phyloP scores from a whole-genome alignment of 2,113 vertebrate species.

The Phocoena phocoena region DNA sequence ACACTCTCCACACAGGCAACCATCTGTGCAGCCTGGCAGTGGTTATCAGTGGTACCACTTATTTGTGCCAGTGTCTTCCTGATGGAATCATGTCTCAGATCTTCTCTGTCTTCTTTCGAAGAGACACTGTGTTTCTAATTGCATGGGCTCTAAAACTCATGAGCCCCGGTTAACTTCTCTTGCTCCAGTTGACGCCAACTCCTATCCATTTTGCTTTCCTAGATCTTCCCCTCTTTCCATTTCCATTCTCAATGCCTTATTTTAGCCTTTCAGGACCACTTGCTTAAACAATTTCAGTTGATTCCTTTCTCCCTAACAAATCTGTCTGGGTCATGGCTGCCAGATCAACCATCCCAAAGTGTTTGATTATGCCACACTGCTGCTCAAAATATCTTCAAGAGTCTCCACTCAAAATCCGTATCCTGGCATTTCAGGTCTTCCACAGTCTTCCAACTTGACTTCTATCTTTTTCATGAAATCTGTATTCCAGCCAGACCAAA shows the following conservation, averaged over 20 bases:
- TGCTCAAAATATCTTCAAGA: neutral
- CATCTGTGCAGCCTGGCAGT: neutral
- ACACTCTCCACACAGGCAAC: neutral
- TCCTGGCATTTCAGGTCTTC: neutral
- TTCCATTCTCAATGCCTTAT: neutral
- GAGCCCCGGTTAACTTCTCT: neutral
- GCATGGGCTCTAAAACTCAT: neutral
- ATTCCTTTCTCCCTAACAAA: neutral
- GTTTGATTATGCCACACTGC: neutral
- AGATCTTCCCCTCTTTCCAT: neutral
- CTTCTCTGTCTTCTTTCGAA: neutral
- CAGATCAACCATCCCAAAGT: neutral
- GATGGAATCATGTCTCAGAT: neutral
- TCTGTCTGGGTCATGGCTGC: neutral
- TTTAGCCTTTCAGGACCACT: neutral
- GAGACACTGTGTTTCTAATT: neutral
- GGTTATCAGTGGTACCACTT: neutral
- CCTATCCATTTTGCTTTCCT: neutral
- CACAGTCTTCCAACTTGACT: neutral
- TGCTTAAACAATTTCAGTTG: neutral
- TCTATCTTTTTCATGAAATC: neutral
- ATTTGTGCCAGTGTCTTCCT: neutral
- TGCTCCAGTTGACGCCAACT: neutral
- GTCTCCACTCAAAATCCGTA: neutral
- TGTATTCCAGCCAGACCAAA: neutral